These are phyloP conservation scores for Hemitrygon akajei DNA, from an alignment of 2,797 vertebrate species.

Conservation along the genomic window DNA sequence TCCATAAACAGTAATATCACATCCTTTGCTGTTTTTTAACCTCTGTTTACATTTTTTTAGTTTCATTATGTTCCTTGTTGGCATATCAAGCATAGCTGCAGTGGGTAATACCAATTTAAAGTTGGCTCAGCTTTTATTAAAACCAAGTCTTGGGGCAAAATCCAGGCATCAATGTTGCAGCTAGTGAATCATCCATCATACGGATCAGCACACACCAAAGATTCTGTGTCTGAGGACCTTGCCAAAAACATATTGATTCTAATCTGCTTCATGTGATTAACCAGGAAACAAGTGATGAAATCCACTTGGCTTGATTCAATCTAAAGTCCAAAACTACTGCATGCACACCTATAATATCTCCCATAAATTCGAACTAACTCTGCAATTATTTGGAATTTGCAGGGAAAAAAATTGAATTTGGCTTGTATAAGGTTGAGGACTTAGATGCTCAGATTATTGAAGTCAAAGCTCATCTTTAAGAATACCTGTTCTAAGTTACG, in stretches of 20 bases:
- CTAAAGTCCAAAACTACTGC: not conserved
- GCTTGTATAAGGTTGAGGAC: not conserved
- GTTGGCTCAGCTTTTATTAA: not conserved
- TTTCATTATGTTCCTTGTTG: not conserved
- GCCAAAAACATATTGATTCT: not conserved
- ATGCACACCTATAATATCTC: not conserved
- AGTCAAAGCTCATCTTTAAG: not conserved
- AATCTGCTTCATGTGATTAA: conserved; percentile 2
- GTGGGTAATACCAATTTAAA: not conserved
- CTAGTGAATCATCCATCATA: not conserved
- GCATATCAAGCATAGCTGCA: not conserved
- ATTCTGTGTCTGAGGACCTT: not conserved
- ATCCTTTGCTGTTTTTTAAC: not conserved
- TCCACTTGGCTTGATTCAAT: not conserved
- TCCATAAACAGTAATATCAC: not conserved
- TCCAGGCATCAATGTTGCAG: not conserved
- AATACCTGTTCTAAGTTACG: not conserved
- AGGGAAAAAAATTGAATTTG: not conserved
- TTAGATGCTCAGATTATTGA: not conserved
- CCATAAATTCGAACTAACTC: not conserved
- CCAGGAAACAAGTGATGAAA: conserved; percentile 11
- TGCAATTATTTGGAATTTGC: conserved; percentile 2
- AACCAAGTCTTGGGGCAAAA: not conserved
- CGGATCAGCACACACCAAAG: conserved; percentile 15
- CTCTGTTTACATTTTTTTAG: not conserved